phyloP scores from a whole-genome alignment of 1,140 invertebrate species.

The Copidosoma floridanum region DNA sequence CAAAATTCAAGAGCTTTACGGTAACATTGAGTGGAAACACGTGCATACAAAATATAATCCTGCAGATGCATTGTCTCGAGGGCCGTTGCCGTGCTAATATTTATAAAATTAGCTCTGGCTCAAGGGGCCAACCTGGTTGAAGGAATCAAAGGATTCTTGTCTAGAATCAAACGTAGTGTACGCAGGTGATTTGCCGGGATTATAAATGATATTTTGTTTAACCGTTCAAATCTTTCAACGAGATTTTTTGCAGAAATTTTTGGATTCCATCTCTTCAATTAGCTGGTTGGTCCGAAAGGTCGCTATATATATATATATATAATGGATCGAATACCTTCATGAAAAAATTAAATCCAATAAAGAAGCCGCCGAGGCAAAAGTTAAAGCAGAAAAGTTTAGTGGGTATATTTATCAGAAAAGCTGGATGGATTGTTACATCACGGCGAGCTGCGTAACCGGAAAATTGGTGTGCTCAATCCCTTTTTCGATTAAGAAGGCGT shows the following conservation, averaged over 20 bases:
- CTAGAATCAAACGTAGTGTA: background rate
- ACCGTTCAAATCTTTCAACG: too few species aligned
- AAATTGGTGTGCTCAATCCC: too few species aligned
- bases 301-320: too few species aligned
- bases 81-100: slow-evolving; percentile 23
- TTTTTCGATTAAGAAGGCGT: too few species aligned
- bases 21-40: slow-evolving; percentile 34
- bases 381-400: too few species aligned
- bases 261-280: background rate
- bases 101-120: background rate
- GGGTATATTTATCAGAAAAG: too few species aligned
- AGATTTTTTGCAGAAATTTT: background rate
- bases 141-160: background rate
- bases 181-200: background rate
- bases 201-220: background rate
- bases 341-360: too few species aligned
- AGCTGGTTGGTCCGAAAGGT: background rate
- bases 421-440: too few species aligned
- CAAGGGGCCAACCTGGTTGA: slow-evolving; percentile 1
- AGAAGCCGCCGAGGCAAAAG: too few species aligned
- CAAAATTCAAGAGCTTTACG: slow-evolving; percentile 38
- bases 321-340: too few species aligned
- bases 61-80: slow-evolving; percentile 43
- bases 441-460: too few species aligned
- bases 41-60: slow-evolving; percentile 42